These are phyloP conservation scores for Peromyscus californicus DNA, from an alignment of 2,113 vertebrate species.

Conservation along the genomic window DNA sequence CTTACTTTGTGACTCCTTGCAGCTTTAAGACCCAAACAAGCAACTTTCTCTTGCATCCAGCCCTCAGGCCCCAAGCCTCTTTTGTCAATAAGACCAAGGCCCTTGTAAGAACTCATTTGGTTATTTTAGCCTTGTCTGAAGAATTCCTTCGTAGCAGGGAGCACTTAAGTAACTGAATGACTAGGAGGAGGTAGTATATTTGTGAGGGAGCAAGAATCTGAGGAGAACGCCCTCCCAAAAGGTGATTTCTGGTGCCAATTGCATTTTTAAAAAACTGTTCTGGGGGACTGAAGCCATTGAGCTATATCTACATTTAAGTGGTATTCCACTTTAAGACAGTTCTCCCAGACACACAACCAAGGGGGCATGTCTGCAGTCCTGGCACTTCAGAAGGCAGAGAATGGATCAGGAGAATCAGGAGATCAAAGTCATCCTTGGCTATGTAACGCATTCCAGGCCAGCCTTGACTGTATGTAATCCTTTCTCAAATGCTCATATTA, in stretches of 20 bases:
- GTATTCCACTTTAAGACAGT: background rate
- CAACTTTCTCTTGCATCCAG: background rate
- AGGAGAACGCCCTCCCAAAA: background rate
- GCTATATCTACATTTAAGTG: background rate
- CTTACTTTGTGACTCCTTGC: background rate
- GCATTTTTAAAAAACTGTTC: background rate
- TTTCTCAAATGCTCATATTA: background rate
- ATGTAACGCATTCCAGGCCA: background rate
- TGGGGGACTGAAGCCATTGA: background rate
- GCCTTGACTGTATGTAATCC: too few relatives aligned
- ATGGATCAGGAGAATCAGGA: background rate
- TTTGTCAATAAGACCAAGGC: slow-evolving; percentile 8
- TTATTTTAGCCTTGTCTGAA: background rate
- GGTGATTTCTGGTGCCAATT: background rate
- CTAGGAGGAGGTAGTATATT: background rate
- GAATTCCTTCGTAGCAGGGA: background rate
- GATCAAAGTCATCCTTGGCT: background rate
- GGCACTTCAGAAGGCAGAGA: background rate
- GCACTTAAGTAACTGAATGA: background rate
- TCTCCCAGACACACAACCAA: background rate
- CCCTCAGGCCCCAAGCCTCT: background rate
- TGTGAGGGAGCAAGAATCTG: background rate
- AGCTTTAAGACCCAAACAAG: background rate
- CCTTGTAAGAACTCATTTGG: slow-evolving; percentile 15
- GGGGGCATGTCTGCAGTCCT: background rate